These are phyloP conservation scores for Drosophila lowei DNA, from an alignment of 1,140 invertebrate genomes.

Conservation along the genomic window DNA sequence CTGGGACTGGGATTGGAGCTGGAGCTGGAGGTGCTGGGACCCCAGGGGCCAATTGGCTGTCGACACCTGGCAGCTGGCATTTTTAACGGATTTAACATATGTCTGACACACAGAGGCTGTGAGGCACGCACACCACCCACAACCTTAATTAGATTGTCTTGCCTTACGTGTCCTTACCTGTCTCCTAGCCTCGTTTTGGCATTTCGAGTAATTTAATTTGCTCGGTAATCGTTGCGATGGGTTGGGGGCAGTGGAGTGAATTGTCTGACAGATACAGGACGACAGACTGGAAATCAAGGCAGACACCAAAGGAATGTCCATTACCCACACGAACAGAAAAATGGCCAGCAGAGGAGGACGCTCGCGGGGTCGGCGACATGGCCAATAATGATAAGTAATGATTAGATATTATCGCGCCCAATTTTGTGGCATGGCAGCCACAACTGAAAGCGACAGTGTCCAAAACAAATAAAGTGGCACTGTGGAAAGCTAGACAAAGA, in stretches of 20 bases:
- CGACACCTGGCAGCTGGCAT: conserved; percentile 46
- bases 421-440: conserved; percentile 49
- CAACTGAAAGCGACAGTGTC: conserved; percentile 53
- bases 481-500: neutral
- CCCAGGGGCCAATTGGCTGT: conserved; percentile 45
- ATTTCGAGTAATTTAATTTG: conserved; percentile 78
- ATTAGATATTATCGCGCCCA: conserved; percentile 78
- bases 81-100: conserved; percentile 51
- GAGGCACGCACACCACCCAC: conserved; percentile 4
- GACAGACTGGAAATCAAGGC: conserved; percentile 9
- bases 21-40: conserved; percentile 1
- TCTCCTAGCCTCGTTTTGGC: conserved; percentile 55
- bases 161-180: conserved; percentile 21
- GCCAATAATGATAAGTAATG: conserved; percentile 80
- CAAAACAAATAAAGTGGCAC: conserved; percentile 32
- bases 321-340: conserved; percentile 33
- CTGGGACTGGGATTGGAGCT: neutral
- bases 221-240: conserved; percentile 61
- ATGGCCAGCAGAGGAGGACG: conserved; percentile 3
- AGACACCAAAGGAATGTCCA: conserved; percentile 42
- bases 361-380: conserved; percentile 10
- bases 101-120: conserved; percentile 22
- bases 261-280: conserved; percentile 19
- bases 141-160: conserved; percentile 69
- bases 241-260: conserved; percentile 13